Percentiles rank a stretch among this genome's conserved stretches.
Conservation (phyloP, 2,797 vertebrate species). For the Pempheris klunzingeri region DNA sequence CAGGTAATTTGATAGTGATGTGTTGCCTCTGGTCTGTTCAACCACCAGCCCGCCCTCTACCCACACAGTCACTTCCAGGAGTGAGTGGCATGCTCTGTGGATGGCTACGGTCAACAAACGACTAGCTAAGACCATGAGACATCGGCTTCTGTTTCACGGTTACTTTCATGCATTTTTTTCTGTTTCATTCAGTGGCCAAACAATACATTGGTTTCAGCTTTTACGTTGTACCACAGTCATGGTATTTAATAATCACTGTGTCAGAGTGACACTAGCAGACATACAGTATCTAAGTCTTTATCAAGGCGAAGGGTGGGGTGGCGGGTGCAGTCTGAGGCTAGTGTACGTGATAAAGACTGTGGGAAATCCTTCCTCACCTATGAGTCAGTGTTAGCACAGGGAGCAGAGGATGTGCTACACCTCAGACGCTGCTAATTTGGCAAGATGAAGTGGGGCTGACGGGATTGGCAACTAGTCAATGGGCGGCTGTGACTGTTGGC, state of each 20-base stretch:
- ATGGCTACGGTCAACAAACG: constrained; percentile 56
- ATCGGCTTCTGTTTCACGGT: constrained; percentile 58
- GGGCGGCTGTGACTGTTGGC: constrained; percentile 46
- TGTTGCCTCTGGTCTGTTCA: constrained; percentile 61
- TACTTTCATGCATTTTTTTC: constrained; percentile 78
- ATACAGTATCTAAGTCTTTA: constrained; percentile 29
- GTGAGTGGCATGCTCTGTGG: constrained; percentile 42
- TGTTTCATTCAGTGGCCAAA: constrained; percentile 72
- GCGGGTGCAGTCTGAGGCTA: constrained; percentile 32
- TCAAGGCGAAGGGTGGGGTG: not conserved
- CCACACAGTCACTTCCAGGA: constrained; percentile 23
- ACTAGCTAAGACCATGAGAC: constrained; percentile 59
- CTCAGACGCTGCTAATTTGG: constrained; percentile 64
- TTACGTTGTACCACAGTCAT: constrained; percentile 58
- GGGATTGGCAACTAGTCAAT: constrained; percentile 49
- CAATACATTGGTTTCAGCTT: constrained; percentile 67
- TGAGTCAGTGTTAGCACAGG: constrained; percentile 63
- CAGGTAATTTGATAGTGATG: constrained; percentile 70
- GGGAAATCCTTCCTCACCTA: constrained; percentile 44
- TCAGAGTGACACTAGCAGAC: constrained; percentile 34
- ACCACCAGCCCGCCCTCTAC: not conserved
- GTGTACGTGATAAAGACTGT: constrained; percentile 20
- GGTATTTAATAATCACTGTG: constrained; percentile 26
- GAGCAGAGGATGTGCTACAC: constrained; percentile 51
- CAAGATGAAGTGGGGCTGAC: constrained; percentile 38